Evolutionary conservation across 1,140 invertebrate genomes (phyloP).

Genomic region (Macrotrachela quadricornifera): DNA sequence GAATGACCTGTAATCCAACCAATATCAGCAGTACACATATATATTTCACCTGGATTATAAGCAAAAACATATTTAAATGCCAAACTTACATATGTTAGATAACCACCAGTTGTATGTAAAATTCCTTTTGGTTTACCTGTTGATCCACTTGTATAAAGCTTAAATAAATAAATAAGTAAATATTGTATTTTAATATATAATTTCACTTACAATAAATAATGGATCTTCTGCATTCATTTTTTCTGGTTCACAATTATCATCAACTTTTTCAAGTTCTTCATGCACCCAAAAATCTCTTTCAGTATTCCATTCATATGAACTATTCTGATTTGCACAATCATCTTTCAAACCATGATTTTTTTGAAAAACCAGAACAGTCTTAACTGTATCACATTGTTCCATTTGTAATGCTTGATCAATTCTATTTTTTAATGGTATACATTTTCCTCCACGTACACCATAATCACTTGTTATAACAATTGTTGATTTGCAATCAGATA

Average conservation of each 20-base stretch:
- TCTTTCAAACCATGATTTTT: slow-evolving; percentile 16
- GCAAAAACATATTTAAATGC: slow-evolving; percentile 31
- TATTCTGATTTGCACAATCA: slow-evolving; percentile 14
- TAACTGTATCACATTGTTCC: slow-evolving; percentile 25
- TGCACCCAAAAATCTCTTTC: slow-evolving; percentile 13
- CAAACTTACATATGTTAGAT: background rate
- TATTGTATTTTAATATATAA: slow-evolving; percentile 19
- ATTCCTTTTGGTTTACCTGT: no score
- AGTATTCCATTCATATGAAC: slow-evolving; percentile 19
- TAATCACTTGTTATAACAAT: slow-evolving; percentile 35
- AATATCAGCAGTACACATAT: slow-evolving; percentile 38
- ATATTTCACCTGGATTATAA: slow-evolving; percentile 31
- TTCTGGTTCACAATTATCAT: slow-evolving; percentile 21
- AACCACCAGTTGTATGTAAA: background rate
- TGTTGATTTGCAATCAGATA: slow-evolving; percentile 30
- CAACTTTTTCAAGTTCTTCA: slow-evolving; percentile 11
- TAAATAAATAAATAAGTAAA: background rate
- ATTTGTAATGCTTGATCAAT: slow-evolving; percentile 34
- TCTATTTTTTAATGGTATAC: slow-evolving; percentile 32
- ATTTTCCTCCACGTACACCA: slow-evolving; percentile 32
- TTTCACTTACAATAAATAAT: slow-evolving; percentile 36
- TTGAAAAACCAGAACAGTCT: slow-evolving; percentile 31
- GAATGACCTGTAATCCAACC: slow-evolving; percentile 40
- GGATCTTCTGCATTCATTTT: slow-evolving; percentile 35
- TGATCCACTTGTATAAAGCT: no score